Conservation (phyloP, 2,113 vertebrate species). For the Pseudopipra pipra region DNA sequence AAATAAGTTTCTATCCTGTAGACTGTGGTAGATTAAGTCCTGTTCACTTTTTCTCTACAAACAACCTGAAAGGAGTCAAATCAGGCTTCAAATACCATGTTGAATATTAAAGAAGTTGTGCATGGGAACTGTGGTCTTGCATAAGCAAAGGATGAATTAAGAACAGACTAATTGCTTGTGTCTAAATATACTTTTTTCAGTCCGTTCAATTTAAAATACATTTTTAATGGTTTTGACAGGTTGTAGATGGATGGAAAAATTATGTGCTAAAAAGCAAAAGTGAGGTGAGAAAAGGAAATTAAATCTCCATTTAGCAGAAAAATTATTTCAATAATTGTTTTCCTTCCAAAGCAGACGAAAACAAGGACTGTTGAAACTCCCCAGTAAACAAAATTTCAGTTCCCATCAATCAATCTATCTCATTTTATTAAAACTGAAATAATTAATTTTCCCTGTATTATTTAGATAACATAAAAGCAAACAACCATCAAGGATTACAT, state of each 20-base stretch:
- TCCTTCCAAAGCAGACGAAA: not conserved
- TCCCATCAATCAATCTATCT: not conserved
- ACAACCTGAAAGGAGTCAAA: not conserved
- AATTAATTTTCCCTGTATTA: not conserved
- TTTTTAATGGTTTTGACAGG: constrained; percentile 8
- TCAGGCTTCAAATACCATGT: not conserved
- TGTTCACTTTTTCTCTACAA: not conserved
- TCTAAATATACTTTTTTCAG: not conserved
- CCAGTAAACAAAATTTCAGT: not conserved
- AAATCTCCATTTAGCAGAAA: not conserved
- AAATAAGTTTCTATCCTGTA: not conserved
- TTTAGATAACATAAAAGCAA: not conserved
- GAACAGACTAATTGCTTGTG: not conserved
- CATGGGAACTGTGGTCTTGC: not conserved
- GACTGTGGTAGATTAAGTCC: not conserved
- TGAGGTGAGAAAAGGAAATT: constrained; percentile 5
- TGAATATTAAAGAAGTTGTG: not conserved
- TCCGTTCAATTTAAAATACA: not conserved
- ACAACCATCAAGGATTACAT: not conserved
- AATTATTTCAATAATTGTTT: constrained; percentile 3
- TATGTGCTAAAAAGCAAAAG: constrained; percentile 20
- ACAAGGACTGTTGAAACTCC: not conserved
- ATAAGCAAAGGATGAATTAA: not conserved
- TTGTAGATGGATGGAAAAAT: not conserved
- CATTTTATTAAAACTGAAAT: not conserved